Percentiles rank a stretch among this genome's conserved stretches.
phyloP scores from a whole-genome alignment of 1,140 invertebrate species.

The Phortica variegata region DNA sequence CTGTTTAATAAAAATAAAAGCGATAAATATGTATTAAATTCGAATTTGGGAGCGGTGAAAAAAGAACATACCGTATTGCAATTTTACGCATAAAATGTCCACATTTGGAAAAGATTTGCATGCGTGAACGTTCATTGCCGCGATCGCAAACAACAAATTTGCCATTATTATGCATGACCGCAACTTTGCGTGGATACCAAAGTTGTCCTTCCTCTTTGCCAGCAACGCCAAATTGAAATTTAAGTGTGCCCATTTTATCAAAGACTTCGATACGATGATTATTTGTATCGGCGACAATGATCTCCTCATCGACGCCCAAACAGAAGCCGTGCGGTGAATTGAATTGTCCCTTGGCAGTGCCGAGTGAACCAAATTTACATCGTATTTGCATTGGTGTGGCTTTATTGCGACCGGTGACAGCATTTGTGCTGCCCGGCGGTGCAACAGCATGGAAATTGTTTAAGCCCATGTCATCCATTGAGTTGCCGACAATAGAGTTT shows the following conservation, averaged over 20 bases:
- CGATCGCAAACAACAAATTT: conserved; percentile 96
- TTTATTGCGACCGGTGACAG: conserved; percentile 66
- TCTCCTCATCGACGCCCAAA: conserved; percentile 89
- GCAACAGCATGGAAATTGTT: conserved; percentile 51
- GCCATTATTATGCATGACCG: conserved; percentile 81
- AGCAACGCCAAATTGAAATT: conserved; percentile 85
- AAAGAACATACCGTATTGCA: conserved; percentile 64
- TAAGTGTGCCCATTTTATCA: conserved; percentile 84
- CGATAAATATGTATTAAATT: neutral
- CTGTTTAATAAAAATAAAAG: conserved; percentile 48
- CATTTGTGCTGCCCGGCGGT: conserved; percentile 36
- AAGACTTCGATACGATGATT: conserved; percentile 95
- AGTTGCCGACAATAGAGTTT: conserved; percentile 37
- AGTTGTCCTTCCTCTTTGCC: conserved; percentile 94
- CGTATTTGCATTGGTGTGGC: conserved; percentile 82
- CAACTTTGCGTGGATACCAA: conserved; percentile 96
- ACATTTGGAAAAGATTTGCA: conserved; percentile 93
- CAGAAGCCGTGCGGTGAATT: conserved; percentile 97
- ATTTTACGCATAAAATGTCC: conserved; percentile 91
- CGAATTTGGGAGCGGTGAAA: neutral
- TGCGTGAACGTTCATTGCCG: conserved; percentile 91
- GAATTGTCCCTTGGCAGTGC: conserved; percentile 88
- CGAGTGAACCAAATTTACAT: conserved; percentile 91
- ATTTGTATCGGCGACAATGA: conserved; percentile 94
- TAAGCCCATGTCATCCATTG: conserved; percentile 43